These are phyloP conservation scores for Schizopygopsis pylzovi DNA, from an alignment of 2,797 vertebrate genomes.

Conservation along the genomic window DNA sequence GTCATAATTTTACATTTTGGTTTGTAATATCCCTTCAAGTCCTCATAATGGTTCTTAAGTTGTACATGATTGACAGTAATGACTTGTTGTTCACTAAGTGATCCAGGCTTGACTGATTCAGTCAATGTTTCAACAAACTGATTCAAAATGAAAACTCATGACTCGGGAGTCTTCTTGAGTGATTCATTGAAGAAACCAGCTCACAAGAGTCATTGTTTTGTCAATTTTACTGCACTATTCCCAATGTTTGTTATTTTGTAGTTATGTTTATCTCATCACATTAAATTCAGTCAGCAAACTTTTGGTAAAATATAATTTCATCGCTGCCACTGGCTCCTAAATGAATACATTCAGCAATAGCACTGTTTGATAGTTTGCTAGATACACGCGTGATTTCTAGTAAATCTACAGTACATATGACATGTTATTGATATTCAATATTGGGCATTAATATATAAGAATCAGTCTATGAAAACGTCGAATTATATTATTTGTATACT, in stretches of 20 bases:
- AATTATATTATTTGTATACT: neutral
- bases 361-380: neutral
- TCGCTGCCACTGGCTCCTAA: neutral
- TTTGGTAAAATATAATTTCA: neutral
- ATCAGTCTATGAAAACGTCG: neutral
- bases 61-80: neutral
- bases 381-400: neutral
- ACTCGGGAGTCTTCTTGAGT: too few relatives aligned
- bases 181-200: neutral
- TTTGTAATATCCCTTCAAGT: neutral
- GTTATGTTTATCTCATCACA: neutral
- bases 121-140: neutral
- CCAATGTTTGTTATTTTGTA: neutral
- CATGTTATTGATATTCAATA: neutral
- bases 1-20: too few relatives aligned
- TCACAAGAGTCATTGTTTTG: neutral
- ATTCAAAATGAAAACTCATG: neutral
- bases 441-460: neutral
- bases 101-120: neutral
- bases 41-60: neutral
- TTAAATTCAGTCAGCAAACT: neutral
- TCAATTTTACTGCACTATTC: neutral
- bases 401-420: neutral
- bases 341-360: neutral
- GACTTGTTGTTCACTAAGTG: neutral